phyloP scores from a whole-genome alignment of 2,797 vertebrate species.

The Catharus ustulatus region DNA sequence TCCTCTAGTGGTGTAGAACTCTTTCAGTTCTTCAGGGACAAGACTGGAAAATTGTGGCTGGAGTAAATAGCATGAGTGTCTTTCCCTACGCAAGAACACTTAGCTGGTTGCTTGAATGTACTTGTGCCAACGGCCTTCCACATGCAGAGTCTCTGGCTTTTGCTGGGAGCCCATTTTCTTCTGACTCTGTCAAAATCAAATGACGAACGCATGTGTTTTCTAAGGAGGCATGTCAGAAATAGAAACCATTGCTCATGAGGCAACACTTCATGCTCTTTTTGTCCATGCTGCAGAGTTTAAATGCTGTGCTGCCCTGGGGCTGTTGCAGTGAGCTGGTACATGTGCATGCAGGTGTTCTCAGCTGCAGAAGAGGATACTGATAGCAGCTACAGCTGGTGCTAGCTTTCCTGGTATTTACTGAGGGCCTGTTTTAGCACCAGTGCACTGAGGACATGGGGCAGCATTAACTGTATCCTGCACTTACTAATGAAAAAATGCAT shows the following conservation, averaged over 20 bases:
- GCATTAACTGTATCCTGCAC: not conserved
- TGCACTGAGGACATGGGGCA: not conserved
- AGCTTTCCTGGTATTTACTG: not conserved
- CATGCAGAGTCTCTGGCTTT: not conserved
- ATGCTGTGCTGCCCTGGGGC: not conserved
- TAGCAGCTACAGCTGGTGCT: not conserved
- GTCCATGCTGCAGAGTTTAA: not conserved
- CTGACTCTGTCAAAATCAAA: not conserved
- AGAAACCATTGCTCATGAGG: not conserved
- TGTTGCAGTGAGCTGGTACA: not conserved
- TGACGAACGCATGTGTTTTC: not conserved
- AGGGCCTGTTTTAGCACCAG: not conserved
- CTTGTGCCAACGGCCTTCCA: not conserved
- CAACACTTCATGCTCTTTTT: not conserved
- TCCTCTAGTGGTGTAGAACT: not conserved
- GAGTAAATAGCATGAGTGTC: not conserved
- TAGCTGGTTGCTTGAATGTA: not conserved
- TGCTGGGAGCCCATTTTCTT: not conserved
- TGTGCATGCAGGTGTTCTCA: not conserved
- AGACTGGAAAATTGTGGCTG: not conserved
- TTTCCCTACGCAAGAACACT: not conserved
- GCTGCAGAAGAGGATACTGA: not conserved
- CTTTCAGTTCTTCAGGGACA: not conserved
- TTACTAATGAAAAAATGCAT: not conserved
- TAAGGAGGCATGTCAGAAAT: not conserved